Conservation (phyloP, 1,140 invertebrate genomes). For the Drosophila equinoxialis region DNA sequence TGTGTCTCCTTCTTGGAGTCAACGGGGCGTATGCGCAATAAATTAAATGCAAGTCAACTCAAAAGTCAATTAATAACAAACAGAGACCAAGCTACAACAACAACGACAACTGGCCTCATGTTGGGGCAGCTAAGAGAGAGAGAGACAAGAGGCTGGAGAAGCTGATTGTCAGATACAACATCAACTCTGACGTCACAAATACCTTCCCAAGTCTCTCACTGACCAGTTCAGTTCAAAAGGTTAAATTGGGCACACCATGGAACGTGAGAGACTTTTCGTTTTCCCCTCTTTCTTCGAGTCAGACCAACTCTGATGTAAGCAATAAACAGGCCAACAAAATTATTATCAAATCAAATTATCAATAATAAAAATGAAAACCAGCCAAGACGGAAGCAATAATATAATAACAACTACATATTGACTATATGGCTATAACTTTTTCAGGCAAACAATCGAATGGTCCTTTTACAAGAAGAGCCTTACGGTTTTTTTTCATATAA, state of each 20-base stretch:
- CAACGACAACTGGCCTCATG: slow-evolving; percentile 20
- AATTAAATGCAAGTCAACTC: slow-evolving; percentile 79
- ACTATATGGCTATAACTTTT: too few relatives aligned
- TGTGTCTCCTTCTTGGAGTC: slow-evolving; percentile 28
- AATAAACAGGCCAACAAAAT: neutral
- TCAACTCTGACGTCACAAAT: slow-evolving; percentile 50
- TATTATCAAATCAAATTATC: slow-evolving; percentile 8
- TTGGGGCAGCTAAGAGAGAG: slow-evolving; percentile 29
- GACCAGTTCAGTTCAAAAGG: slow-evolving; percentile 63
- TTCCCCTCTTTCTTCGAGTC: neutral
- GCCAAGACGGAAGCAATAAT: too few relatives aligned
- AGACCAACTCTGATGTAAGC: neutral
- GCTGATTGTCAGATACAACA: neutral
- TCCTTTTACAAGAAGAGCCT: too few relatives aligned
- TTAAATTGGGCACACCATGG: slow-evolving; percentile 54
- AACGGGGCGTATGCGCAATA: slow-evolving; percentile 74
- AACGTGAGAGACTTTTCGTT: slow-evolving; percentile 67
- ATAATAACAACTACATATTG: too few relatives aligned
- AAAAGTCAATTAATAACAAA: slow-evolving; percentile 79
- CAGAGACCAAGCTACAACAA: slow-evolving; percentile 27
- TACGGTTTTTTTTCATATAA: too few relatives aligned
- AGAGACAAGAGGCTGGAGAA: neutral
- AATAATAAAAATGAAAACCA: neutral
- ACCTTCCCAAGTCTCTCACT: slow-evolving; percentile 19
- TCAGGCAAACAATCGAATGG: too few relatives aligned